Conservation (phyloP, 2,797 vertebrate species). For the Schizopygopsis pylzovi region DNA sequence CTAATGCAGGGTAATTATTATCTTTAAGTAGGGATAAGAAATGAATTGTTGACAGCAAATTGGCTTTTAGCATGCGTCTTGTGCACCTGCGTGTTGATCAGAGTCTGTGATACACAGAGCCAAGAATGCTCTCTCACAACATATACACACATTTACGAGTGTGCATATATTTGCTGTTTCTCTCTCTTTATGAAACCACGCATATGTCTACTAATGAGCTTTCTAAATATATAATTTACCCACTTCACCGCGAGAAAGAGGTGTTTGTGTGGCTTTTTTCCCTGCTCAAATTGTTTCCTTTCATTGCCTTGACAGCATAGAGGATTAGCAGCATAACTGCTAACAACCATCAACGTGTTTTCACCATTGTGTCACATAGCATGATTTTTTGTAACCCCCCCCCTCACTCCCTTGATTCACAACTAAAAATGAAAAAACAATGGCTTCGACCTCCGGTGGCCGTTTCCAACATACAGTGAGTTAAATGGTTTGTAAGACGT, state of each 20-base stretch:
- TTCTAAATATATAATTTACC: conserved; percentile 66
- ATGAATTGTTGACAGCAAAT: conserved; percentile 75
- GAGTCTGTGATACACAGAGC: conserved; percentile 65
- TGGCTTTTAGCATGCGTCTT: conserved; percentile 67
- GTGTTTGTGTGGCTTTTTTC: conserved; percentile 66
- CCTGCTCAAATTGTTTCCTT: conserved; percentile 69
- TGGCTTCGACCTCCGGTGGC: conserved; percentile 85
- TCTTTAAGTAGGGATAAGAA: conserved; percentile 74
- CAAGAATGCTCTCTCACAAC: conserved; percentile 41
- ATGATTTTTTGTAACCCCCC: conserved; percentile 51
- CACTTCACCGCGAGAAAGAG: conserved; percentile 56
- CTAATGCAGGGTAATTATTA: conserved; percentile 72
- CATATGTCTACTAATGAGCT: conserved; percentile 67
- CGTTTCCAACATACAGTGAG: conserved; percentile 85
- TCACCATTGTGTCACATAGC: conserved; percentile 70
- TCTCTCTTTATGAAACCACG: conserved; percentile 57
- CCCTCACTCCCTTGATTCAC: conserved; percentile 48
- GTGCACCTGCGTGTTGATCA: conserved; percentile 71
- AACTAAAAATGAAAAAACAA: conserved; percentile 75
- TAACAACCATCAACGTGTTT: conserved; percentile 77
- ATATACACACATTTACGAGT: conserved; percentile 39
- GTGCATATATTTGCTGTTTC: conserved; percentile 52
- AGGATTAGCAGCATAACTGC: conserved; percentile 72
- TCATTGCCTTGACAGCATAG: conserved; percentile 73
- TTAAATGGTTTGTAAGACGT: conserved; percentile 95